Percentiles rank a stretch among this genome's conserved stretches.
Conservation (phyloP, 2,797 vertebrate genomes). For the Falco concolor region DNA sequence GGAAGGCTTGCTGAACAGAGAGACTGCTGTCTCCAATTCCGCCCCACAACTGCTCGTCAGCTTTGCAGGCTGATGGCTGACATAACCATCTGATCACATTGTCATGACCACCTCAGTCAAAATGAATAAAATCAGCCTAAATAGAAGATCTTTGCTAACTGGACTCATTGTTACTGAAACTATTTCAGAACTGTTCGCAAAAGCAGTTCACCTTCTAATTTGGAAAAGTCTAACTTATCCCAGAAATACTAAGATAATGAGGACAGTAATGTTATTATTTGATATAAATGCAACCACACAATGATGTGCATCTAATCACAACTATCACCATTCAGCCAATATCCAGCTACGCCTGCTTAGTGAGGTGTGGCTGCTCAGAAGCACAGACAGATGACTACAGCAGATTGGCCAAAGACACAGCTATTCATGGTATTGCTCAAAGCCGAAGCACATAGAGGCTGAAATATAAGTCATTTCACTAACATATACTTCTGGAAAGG, state of each 20-base stretch:
- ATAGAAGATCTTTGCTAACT: neutral
- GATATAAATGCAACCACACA: neutral
- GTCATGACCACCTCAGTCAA: neutral
- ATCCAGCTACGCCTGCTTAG: neutral
- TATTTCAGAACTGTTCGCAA: neutral
- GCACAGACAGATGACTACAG: neutral
- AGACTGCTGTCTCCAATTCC: neutral
- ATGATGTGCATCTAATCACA: neutral
- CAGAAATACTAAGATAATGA: neutral
- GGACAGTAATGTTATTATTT: neutral
- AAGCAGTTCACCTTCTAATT: neutral
- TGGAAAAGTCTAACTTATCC: neutral
- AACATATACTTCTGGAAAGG: neutral
- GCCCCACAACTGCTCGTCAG: neutral
- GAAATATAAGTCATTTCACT: neutral
- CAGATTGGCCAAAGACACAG: neutral
- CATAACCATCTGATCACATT: neutral
- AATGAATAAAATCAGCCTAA: neutral
- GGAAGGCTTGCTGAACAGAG: neutral
- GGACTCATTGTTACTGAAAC: neutral
- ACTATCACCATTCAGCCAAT: neutral
- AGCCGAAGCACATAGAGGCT: neutral
- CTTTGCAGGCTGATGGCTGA: neutral
- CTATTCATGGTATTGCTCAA: neutral
- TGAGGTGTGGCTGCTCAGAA: neutral